A percentile compares a stretch with the other conserved stretches of the same genome.
Conservation (phyloP, 1,140 invertebrate genomes). For the Apis florea region DNA sequence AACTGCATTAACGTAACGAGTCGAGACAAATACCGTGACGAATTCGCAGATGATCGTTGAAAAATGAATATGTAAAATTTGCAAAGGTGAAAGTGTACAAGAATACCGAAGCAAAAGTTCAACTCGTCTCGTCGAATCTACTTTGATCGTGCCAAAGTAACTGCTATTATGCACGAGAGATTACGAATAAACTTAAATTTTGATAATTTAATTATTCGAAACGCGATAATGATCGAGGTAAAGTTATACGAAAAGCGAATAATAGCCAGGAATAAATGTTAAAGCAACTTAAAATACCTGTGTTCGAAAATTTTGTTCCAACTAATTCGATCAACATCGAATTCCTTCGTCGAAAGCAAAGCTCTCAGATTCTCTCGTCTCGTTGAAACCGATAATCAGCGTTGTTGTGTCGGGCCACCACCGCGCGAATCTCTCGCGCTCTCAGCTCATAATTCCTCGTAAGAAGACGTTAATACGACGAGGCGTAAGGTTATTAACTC, state of each 20-base stretch:
- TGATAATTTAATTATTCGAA: too few relatives aligned
- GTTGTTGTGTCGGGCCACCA: not conserved
- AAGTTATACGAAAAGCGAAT: too few relatives aligned
- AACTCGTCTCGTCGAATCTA: not conserved
- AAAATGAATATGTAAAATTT: not conserved
- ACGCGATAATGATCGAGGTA: too few relatives aligned
- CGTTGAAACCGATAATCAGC: slow-evolving; percentile 41
- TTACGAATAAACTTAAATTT: too few relatives aligned
- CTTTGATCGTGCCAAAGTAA: not conserved
- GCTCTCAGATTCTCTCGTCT: not conserved
- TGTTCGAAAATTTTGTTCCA: too few relatives aligned
- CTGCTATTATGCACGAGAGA: too few relatives aligned
- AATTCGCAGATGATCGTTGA: not conserved
- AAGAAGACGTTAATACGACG: slow-evolving; percentile 50
- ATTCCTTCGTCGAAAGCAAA: too few relatives aligned
- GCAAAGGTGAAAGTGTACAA: slow-evolving; percentile 20
- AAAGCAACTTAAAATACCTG: too few relatives aligned
- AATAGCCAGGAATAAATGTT: too few relatives aligned
- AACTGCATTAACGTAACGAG: not conserved
- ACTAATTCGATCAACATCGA: too few relatives aligned
- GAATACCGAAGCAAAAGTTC: not conserved
- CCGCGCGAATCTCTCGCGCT: slow-evolving; percentile 15
- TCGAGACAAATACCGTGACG: not conserved
- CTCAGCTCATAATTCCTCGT: slow-evolving; percentile 38
- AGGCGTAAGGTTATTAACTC: slow-evolving; percentile 53